Conservation (phyloP, 2,113 vertebrate genomes). For the Atrichornis clamosus region DNA sequence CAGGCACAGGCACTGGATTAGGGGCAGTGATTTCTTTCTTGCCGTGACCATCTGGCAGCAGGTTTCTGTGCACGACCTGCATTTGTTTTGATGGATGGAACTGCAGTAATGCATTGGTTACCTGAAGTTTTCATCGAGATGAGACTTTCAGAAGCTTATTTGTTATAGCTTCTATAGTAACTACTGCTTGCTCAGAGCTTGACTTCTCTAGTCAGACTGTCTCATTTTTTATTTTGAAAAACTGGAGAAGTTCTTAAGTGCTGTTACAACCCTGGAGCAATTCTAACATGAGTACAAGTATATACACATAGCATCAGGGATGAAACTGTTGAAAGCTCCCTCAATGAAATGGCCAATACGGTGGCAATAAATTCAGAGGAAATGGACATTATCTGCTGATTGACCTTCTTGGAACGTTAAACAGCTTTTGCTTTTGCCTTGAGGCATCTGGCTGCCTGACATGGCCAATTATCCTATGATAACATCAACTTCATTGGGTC, state of each 20-base stretch:
- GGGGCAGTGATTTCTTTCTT: neutral
- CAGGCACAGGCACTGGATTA: neutral
- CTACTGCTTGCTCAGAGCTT: neutral
- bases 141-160: neutral
- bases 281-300: neutral
- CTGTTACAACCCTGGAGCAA: neutral
- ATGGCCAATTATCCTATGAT: slow-evolving; percentile 61
- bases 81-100: neutral
- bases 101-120: neutral
- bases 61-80: neutral
- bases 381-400: slow-evolving; percentile 56
- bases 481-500: slow-evolving; percentile 51
- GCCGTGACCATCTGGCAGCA: neutral
- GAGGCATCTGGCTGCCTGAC: slow-evolving; percentile 50
- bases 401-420: slow-evolving; percentile 47
- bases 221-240: neutral
- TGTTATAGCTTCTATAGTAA: neutral
- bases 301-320: neutral
- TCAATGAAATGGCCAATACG: neutral
- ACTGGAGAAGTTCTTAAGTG: neutral
- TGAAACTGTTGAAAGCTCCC: neutral
- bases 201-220: neutral
- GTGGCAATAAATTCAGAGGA: slow-evolving; percentile 38
- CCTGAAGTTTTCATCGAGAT: neutral
- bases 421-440: slow-evolving; percentile 52